Evolutionary conservation across 1,140 invertebrate genomes (phyloP), one percentile per base, ranked within the genome.

Genomic region (Aethina tumida): DNA sequence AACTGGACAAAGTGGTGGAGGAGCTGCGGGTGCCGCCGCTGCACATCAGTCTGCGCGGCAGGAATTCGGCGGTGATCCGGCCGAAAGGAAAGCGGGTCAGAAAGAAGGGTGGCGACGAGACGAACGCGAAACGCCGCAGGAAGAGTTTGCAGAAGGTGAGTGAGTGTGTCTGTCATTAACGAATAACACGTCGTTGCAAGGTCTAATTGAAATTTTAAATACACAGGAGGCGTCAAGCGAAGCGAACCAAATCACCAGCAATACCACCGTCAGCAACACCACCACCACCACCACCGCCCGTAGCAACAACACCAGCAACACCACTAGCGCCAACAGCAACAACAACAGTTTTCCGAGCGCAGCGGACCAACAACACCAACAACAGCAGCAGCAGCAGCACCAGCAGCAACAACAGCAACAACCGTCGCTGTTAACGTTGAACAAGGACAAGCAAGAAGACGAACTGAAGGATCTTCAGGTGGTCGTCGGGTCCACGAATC

Each of bases 21-120:
- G 85, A 89, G 52, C 77, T 81, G 1, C 68, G 85, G 39, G 87
- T 93, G 12, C 88, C 89, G 14, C 88, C 88, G 2, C 65, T 93
- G 52, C 88, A 92, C 56, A 92, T 93, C 51, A 88, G 85, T 32
- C 63, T 93, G 29, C 69, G 86, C 43, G 87, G 87, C 5, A 68
- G 83, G 27, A 89, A 89, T 63, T 81, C 83, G 9, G 83, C 82
- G n/a, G 84, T 92, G 19, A 87, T 92, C 31, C 48, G 37, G 19
- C 34, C 47, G 4, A 33, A 39, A 3, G 52, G 55, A 31, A 36
- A 44, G 26, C 58, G 54, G 27, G 39, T 52, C 27, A 52, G 65
- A n/a, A 73, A 73, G 62, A 66, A 30, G 52, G 64, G 47, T 65
- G 67, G 56, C 50, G 62, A 42, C 25, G 29, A 18, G 13, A 58